Evolutionary conservation across 1,140 invertebrate genomes (phyloP).

Genomic region (Thrips palmi): DNA sequence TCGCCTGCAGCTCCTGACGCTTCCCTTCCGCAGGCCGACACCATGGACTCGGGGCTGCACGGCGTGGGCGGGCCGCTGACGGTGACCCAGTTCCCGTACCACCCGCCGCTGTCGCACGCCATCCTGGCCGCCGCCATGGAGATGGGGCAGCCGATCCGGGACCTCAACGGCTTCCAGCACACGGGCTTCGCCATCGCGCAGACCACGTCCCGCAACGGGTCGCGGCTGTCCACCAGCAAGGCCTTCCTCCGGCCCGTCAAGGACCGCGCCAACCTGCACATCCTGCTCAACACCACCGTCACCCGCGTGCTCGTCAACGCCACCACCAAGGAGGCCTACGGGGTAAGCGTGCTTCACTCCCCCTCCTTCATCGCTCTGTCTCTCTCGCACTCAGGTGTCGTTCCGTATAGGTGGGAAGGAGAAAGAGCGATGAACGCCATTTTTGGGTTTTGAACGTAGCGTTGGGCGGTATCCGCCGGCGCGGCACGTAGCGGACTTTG

Average conservation of each 20-base stretch:
- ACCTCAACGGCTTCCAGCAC: constrained; percentile 65
- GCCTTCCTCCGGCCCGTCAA: constrained; percentile 54
- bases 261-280: constrained; percentile 52
- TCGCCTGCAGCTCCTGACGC: no score
- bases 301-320: constrained; percentile 51
- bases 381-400: no score
- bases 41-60: constrained; percentile 58
- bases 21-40: no score
- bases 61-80: constrained; percentile 56
- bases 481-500: no score
- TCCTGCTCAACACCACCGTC: constrained; percentile 56
- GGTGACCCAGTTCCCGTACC: constrained; percentile 67
- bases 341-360: no score
- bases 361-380: no score
- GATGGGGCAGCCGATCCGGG: constrained; percentile 46
- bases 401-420: no score
- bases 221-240: constrained; percentile 47
- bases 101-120: constrained; percentile 63
- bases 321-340: constrained; percentile 42
- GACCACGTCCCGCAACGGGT: constrained; percentile 74
- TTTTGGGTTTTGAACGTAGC: no score
- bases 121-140: constrained; percentile 69
- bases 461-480: no score
- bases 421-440: no score
- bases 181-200: constrained; percentile 70